Evolutionary conservation across 92 coral and sea anemone genomes (phyloP).

Genomic region (Phenganax stokvisi): DNA sequence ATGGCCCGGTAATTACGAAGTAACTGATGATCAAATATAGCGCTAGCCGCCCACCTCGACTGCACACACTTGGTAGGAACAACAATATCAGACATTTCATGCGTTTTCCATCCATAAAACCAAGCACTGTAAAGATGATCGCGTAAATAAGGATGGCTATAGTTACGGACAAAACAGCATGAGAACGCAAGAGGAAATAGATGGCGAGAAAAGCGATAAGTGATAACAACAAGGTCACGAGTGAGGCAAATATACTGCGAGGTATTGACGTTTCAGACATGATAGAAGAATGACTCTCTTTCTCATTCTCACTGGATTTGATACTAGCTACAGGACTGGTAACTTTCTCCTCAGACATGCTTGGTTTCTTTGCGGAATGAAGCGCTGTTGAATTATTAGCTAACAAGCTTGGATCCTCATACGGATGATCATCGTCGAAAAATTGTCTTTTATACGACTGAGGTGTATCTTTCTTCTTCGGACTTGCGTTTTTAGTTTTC

Average conservation of each 20-base stretch:
- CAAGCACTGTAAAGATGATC: slow-evolving; percentile 62
- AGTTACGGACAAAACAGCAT: slow-evolving; percentile 54
- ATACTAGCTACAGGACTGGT: not conserved
- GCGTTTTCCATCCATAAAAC: slow-evolving; percentile 74
- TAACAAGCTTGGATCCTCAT: slow-evolving; percentile 23
- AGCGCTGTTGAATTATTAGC: slow-evolving; percentile 37
- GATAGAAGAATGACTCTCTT: slow-evolving; percentile 55
- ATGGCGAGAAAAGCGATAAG: slow-evolving; percentile 65
- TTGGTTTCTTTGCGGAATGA: not conserved
- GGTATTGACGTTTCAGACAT: slow-evolving; percentile 68
- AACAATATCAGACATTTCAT: slow-evolving; percentile 67
- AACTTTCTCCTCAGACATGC: slow-evolving; percentile 1
- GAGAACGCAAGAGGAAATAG: slow-evolving; percentile 54
- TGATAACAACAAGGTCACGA: slow-evolving; percentile 66
- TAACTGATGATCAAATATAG: slow-evolving; percentile 73
- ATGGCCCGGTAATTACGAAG: slow-evolving; percentile 75
- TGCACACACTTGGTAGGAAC: slow-evolving; percentile 76
- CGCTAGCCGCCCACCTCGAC: slow-evolving; percentile 71
- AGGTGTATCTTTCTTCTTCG: not conserved
- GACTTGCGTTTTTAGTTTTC: not conserved
- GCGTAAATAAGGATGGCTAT: slow-evolving; percentile 62
- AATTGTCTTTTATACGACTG: slow-evolving; percentile 18
- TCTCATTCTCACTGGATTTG: slow-evolving; percentile 30
- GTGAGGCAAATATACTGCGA: slow-evolving; percentile 67
- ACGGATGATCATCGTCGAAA: slow-evolving; percentile 19